Percentiles rank a stretch among this genome's conserved stretches.
phyloP scores from a whole-genome alignment of 1,140 invertebrate species.

The Oryctes rhinoceros region DNA sequence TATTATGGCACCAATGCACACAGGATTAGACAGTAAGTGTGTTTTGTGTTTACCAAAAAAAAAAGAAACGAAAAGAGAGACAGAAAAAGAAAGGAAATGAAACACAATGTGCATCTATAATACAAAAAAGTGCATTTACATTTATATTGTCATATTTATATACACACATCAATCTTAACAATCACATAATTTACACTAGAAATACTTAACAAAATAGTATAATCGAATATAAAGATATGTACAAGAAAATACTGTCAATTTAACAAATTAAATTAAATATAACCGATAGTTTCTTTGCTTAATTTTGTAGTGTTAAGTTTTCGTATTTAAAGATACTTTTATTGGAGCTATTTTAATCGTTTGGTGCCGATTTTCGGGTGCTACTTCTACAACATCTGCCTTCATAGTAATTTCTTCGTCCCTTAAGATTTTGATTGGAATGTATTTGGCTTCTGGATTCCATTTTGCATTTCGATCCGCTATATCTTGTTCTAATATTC shows the following conservation, averaged over 20 bases:
- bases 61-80: conserved; percentile 9
- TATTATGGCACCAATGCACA: conserved; percentile 19
- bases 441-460: conserved; percentile 43
- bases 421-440: conserved; percentile 51
- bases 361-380: conserved; percentile 49
- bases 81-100: not conserved
- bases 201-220: conserved; percentile 22
- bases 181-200: conserved; percentile 30
- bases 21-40: not conserved
- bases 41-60: conserved; percentile 17
- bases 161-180: conserved; percentile 30
- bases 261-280: conserved; percentile 28
- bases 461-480: conserved; percentile 31
- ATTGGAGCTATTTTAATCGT: conserved; percentile 59
- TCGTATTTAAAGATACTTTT: conserved; percentile 46
- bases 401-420: conserved; percentile 53
- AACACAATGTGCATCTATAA: conserved; percentile 27
- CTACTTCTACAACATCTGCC: conserved; percentile 57
- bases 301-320: not conserved
- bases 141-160: conserved; percentile 15
- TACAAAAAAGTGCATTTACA: conserved; percentile 34
- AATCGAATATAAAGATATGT: conserved; percentile 28
- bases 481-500: conserved; percentile 52
- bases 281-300: not conserved
- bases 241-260: conserved; percentile 23